Conservation (phyloP, 2,797 vertebrate species). For the Poeciliopsis turneri region DNA sequence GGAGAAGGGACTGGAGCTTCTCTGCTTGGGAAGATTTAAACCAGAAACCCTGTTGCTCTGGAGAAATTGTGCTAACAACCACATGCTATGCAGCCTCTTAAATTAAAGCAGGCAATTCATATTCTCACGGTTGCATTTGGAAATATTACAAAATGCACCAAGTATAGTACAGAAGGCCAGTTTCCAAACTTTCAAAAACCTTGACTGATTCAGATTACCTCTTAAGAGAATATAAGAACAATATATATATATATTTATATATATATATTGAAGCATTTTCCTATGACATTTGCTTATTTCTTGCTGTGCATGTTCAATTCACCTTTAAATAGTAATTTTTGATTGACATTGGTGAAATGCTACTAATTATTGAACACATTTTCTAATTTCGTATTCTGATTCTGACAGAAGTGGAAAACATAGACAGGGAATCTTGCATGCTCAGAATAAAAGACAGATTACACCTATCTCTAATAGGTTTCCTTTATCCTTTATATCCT, state of each 20-base stretch:
- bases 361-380: background rate
- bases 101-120: background rate
- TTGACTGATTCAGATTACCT: background rate
- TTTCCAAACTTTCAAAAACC: background rate
- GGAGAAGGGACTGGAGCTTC: background rate
- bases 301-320: background rate
- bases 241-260: background rate
- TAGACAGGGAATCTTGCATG: background rate
- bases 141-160: background rate
- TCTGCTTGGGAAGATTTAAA: background rate
- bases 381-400: background rate
- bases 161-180: background rate
- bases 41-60: background rate
- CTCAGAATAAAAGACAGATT: background rate
- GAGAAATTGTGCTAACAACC: background rate
- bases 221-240: background rate
- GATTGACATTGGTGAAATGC: background rate
- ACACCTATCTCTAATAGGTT: background rate
- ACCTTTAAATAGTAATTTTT: background rate
- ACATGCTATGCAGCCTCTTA: background rate
- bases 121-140: background rate
- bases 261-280: background rate
- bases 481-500: background rate
- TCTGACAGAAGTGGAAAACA: background rate
- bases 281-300: background rate